Evolutionary conservation across 2,797 vertebrate genomes (phyloP).

Genomic region (Malacoctenus gilli): DNA sequence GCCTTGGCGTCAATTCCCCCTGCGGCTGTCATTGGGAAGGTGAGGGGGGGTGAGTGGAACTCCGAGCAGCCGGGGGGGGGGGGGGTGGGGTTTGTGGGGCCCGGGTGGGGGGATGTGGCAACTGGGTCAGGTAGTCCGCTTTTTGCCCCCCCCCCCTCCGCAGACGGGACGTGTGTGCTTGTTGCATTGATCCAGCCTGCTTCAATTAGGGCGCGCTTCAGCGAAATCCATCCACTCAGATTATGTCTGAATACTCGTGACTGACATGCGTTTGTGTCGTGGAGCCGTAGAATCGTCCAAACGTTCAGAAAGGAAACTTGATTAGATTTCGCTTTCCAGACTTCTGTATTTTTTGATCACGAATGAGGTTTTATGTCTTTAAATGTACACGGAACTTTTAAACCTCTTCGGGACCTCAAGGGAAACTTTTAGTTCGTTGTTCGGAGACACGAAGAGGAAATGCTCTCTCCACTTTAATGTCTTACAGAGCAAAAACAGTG

Average conservation of each 20-base stretch:
- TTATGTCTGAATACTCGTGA: conserved; percentile 8
- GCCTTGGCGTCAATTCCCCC: conserved; percentile 82
- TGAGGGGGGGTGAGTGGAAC: conserved; percentile 64
- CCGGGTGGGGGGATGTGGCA: conserved; percentile 53
- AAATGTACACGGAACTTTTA: too few relatives aligned
- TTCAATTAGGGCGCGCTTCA: conserved; percentile 28
- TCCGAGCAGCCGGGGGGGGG: conserved; percentile 15
- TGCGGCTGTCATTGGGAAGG: conserved; percentile 84
- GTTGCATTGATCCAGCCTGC: conserved; percentile 42
- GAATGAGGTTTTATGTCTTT: too few relatives aligned
- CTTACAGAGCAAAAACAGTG: too few relatives aligned
- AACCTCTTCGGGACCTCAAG: too few relatives aligned
- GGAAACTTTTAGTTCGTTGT: too few relatives aligned
- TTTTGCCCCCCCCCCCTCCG: conserved; percentile 33
- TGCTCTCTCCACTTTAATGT: too few relatives aligned
- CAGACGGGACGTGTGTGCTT: conserved; percentile 21
- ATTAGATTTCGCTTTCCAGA: too few relatives aligned
- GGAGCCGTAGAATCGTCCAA: neutral
- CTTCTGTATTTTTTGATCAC: too few relatives aligned
- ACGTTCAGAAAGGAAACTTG: too few relatives aligned
- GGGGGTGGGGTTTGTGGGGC: conserved; percentile 45
- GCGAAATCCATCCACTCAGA: conserved; percentile 18
- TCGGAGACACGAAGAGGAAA: too few relatives aligned
- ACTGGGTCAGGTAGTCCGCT: conserved; percentile 49
- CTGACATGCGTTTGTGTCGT: neutral